These are phyloP conservation scores for Hyperopisus bebe DNA, from an alignment of 2,113 vertebrate genomes.

Conservation along the genomic window DNA sequence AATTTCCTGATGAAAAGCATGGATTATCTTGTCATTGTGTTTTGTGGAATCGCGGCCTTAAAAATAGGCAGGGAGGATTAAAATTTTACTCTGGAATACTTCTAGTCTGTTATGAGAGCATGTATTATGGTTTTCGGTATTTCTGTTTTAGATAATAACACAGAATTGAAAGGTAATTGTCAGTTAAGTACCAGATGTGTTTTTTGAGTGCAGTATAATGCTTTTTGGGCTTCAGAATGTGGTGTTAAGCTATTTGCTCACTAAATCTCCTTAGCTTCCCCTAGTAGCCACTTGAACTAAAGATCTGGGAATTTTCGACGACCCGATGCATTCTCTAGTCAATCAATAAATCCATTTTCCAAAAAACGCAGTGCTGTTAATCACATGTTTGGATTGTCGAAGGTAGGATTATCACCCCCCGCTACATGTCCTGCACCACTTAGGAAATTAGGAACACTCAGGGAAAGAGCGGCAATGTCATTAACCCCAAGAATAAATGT, in stretches of 20 bases:
- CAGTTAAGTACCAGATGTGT: background rate
- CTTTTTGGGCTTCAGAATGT: background rate
- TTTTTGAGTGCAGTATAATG: constrained; percentile 48
- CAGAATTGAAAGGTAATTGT: background rate
- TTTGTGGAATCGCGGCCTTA: background rate
- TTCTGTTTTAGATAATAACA: background rate
- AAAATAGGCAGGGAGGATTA: background rate
- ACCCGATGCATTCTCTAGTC: background rate
- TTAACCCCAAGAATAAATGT: constrained; percentile 52
- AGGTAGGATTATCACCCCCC: background rate
- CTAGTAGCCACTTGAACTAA: background rate
- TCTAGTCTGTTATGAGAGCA: background rate
- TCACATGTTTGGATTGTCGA: background rate
- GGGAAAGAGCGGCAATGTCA: constrained; percentile 48
- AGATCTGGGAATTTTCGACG: background rate
- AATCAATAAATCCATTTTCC: background rate
- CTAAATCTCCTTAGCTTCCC: background rate
- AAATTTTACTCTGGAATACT: background rate
- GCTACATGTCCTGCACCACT: constrained; percentile 26
- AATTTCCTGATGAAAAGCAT: background rate
- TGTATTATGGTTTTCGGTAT: background rate
- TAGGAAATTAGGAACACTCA: constrained; percentile 34
- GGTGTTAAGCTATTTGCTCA: background rate
- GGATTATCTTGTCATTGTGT: background rate
- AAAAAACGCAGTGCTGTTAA: background rate